Base-by-base conservation (phyloP, 2,888 invertebrate species). In the Spilosoma lubricipeda region DNA sequence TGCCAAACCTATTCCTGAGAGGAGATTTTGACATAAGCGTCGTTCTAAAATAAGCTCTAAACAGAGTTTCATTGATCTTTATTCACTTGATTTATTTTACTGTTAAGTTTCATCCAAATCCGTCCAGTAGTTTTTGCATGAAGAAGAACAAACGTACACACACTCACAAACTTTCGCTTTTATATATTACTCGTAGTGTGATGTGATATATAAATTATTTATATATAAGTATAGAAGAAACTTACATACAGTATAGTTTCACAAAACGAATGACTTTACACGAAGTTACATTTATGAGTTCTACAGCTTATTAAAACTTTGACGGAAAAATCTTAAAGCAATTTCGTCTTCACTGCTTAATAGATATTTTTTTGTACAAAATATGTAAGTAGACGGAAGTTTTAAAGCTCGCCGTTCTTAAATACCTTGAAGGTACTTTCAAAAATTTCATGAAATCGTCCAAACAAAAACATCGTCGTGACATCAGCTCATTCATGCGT, bases 361-460 rank as follows among this genome's bases (percentile, higher is more conserved):
- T 63, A 67, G 66, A 67, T 39, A 59, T 45, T 70, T 66, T 67
- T 75, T 73, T 71, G 76, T 76, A 27, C 71, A 71, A 75, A 45
- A 45, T 45, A 33, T 33, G 33, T 72, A 63, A 15, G 18, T 7
- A 39, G 8, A 76, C 52, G 67, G 18, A 45, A 72, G 59, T 73
- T 78, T 56, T 59, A 65, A 27, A 71, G 70, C 39, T 42, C 67
- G 9, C 15, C 74, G 52, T 81, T 81, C 71, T 68, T 78, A 64
- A 80, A 76, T 70, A 76, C 52, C 72, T 70, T 71, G 56, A 23
- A 52, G 20, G 8, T 18, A 81, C 76, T 83, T 75, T 59, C 75
- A 74, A 72, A 42, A 72, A 72, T 81, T 82, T 75, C 76, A 81
- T 82, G 73, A 79, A 78, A 82, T 77, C 77, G 73, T 74, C 72